Evolutionary conservation across 1,140 invertebrate genomes (phyloP), one percentile per base, ranked within the genome.

Genomic region (Rhyzopertha dominica): DNA sequence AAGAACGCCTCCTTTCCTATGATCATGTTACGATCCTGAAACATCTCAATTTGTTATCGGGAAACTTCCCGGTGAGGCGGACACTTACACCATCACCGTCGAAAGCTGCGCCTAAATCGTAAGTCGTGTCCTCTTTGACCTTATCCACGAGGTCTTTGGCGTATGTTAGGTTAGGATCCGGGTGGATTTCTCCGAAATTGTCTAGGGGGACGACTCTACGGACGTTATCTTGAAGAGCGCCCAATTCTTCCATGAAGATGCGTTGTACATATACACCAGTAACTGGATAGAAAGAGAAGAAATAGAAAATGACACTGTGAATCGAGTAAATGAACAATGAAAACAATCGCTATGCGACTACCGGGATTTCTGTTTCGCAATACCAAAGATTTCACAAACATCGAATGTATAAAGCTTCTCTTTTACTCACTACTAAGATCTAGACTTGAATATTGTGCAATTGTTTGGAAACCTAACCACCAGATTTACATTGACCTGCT

Each of bases 121-220:
- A 89, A 37, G 84, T 80, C 1, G 88, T 86, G 53, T 80, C 75
- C 41, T 67, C 65, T 52, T 68, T 67, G 16, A 74, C 69, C 38
- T 60, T 67, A 30, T 70, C 68, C 0, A 96, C 92, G 22, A 98
- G 77, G 63, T 90, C 82, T 31, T 81, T 82, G 10, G 93, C 93
- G 71, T 97, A 97, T 0, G 95, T 98, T 22, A 99, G 74, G 76
- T 99, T 99, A 14, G 97, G 97, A 76, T 99, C 97, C 1, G 97
- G 97, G 74, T 99, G 96, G 32, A 85, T 76, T 20, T 94, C 95
- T 14, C 95, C 95, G 72, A 99, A 99, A 73, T 99, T 95, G 53
- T 88, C 82, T 37, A 95, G 65, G 0, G 93, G 90, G 2, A 74
- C 77, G 25, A 79, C 79, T 26, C 84, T 74, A 32, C 82, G 73